Conservation (phyloP, 2,113 vertebrate genomes). For the Leptobrachium leishanense region DNA sequence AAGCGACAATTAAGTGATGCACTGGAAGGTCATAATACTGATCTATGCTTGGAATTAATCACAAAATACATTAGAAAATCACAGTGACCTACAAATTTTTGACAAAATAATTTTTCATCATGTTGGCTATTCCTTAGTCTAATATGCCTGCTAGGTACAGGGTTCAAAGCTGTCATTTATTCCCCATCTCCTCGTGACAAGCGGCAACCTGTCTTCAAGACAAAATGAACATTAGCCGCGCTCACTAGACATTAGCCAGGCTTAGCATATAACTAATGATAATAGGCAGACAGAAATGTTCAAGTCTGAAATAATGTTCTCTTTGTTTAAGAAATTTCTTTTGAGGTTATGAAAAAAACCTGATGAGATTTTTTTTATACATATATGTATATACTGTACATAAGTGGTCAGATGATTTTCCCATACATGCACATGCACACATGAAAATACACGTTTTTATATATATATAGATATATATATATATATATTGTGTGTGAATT, state of each 20-base stretch:
- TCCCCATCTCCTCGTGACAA: slow-evolving; percentile 93
- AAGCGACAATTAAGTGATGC: slow-evolving; percentile 95
- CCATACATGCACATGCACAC: too few relatives aligned
- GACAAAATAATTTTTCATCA: slow-evolving; percentile 99
- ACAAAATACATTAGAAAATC: slow-evolving; percentile 97
- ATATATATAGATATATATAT: too few relatives aligned
- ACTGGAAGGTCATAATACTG: slow-evolving; percentile 96
- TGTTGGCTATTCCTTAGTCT: slow-evolving; percentile 93
- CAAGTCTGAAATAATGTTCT: slow-evolving; percentile 87
- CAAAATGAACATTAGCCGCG: slow-evolving; percentile 96
- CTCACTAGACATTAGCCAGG: slow-evolving; percentile 88
- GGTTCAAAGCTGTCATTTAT: slow-evolving; percentile 98
- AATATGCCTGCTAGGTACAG: slow-evolving; percentile 95
- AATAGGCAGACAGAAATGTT: slow-evolving; percentile 91
- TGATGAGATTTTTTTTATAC: slow-evolving; percentile 54
- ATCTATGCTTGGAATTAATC: slow-evolving; percentile 98
- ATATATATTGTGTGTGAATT: too few relatives aligned
- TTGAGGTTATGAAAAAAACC: slow-evolving; percentile 65
- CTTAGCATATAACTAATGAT: slow-evolving; percentile 89
- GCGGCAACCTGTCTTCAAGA: slow-evolving; percentile 96
- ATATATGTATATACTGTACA: background rate
- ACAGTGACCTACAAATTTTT: slow-evolving; percentile 94
- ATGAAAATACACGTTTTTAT: too few relatives aligned
- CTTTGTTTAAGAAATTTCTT: slow-evolving; percentile 86
- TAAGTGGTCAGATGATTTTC: too few relatives aligned